These are phyloP conservation scores for Brachyrhaphis roseni DNA, from an alignment of 2,797 vertebrate species.

Conservation along the genomic window DNA sequence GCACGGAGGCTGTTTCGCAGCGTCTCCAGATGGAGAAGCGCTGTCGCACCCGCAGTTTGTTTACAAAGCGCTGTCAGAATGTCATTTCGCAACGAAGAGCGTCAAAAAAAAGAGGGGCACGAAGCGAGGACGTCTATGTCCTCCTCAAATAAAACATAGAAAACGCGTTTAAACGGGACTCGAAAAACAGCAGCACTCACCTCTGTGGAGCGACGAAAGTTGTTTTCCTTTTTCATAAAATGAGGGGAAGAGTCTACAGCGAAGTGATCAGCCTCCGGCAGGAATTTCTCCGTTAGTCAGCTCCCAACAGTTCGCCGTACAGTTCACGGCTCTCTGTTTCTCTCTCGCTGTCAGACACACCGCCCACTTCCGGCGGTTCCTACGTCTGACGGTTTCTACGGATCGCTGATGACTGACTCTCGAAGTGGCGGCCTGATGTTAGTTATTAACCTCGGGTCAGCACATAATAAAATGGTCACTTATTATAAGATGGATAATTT, in stretches of 20 bases:
- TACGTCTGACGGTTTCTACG: constrained; percentile 28
- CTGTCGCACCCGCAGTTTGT: constrained; percentile 64
- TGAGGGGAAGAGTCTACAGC: constrained; percentile 57
- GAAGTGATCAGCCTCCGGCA: constrained; percentile 46
- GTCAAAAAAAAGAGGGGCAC: constrained; percentile 10
- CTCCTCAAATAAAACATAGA: constrained; percentile 1
- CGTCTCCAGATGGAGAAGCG: constrained; percentile 9
- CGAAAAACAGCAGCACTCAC: constrained; percentile 52
- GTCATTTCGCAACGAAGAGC: constrained; percentile 55
- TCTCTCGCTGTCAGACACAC: constrained; percentile 50
- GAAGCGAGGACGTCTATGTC: constrained; percentile 25
- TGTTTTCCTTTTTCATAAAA: constrained; percentile 71
- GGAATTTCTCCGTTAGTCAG: constrained; percentile 53
- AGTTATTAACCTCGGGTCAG: not conserved
- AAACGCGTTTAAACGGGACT: not conserved
- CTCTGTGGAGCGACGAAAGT: constrained; percentile 60
- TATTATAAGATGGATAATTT: not conserved
- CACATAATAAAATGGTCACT: not conserved
- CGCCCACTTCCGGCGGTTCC: constrained; percentile 78
- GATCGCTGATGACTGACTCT: constrained; percentile 20
- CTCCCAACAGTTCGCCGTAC: constrained; percentile 70
- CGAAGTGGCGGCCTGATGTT: not conserved
- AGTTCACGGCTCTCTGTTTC: constrained; percentile 53
- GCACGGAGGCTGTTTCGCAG: not conserved
- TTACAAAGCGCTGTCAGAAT: constrained; percentile 71